Percentiles rank a stretch among this genome's conserved stretches.
phyloP scores from a whole-genome alignment of 2,113 vertebrate genomes.

The Melanostigma gelatinosum region DNA sequence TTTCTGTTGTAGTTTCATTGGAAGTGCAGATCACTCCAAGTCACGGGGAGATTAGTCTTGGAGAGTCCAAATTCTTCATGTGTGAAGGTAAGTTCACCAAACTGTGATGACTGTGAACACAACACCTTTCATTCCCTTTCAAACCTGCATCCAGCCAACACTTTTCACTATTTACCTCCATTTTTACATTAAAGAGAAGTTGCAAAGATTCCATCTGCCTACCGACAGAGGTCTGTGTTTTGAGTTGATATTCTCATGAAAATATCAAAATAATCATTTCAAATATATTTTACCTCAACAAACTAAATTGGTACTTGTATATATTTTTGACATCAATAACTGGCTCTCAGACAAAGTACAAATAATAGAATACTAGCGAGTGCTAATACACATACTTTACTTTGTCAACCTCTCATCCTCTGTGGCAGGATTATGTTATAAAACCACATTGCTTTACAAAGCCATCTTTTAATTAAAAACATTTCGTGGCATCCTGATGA shows the following conservation, averaged over 20 bases:
- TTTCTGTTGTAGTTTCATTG: constrained; percentile 86
- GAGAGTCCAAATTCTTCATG: constrained; percentile 98
- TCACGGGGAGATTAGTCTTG: constrained; percentile 96
- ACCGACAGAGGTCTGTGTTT: neutral
- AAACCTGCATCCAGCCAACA: neutral
- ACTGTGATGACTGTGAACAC: neutral
- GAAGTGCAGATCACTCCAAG: constrained; percentile 95
- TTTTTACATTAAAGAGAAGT: neutral
- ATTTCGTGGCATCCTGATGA: neutral
- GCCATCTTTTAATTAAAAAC: neutral
- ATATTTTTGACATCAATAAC: neutral
- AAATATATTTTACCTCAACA: neutral
- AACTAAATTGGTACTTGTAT: neutral
- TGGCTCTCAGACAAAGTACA: neutral
- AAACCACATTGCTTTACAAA: neutral
- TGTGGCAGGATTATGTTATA: neutral
- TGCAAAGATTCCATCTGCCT: no score
- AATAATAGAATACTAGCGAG: neutral
- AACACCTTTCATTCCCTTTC: neutral
- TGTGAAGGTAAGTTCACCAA: constrained; percentile 88
- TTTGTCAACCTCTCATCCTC: neutral
- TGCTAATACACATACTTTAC: neutral
- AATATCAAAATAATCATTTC: neutral
- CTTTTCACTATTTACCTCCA: neutral
- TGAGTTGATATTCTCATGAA: neutral